A percentile compares a stretch with the other conserved stretches of the same genome.
Conservation (phyloP, 2,888 invertebrate genomes). For the Nesidiocoris tenuis region DNA sequence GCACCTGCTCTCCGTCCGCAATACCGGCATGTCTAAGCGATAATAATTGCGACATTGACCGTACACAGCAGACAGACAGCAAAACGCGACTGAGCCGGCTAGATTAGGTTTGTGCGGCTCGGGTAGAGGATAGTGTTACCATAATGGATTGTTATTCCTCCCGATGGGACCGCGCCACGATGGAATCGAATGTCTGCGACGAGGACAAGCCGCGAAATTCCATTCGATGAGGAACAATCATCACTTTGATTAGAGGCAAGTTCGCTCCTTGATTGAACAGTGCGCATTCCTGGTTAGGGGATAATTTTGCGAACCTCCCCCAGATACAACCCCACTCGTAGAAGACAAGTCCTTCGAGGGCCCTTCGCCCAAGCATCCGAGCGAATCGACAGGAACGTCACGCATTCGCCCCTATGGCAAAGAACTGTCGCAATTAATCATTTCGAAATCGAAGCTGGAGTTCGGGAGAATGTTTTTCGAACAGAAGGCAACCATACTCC, state of each 20-base stretch:
- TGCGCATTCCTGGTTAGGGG: neutral
- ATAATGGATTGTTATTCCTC: neutral
- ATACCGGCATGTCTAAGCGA: too few species aligned
- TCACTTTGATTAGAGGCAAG: slow-evolving; percentile 12
- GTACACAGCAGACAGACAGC: neutral
- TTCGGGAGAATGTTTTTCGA: too few species aligned
- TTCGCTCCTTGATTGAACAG: slow-evolving; percentile 3
- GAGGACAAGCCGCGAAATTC: neutral
- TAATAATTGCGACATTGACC: neutral
- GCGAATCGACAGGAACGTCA: too few species aligned
- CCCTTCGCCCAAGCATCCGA: too few species aligned
- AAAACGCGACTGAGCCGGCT: neutral
- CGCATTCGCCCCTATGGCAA: too few species aligned
- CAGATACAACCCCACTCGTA: too few species aligned
- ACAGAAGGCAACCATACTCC: too few species aligned
- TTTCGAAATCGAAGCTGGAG: too few species aligned
- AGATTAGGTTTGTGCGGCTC: too few species aligned
- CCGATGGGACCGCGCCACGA: neutral
- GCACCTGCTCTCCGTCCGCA: too few species aligned
- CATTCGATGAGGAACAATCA: slow-evolving; percentile 2
- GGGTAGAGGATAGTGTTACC: neutral
- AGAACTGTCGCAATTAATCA: too few species aligned
- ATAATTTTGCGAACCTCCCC: neutral
- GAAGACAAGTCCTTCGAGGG: too few species aligned
- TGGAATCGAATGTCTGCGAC: neutral